These are phyloP conservation scores for Knipowitschia caucasica DNA, from an alignment of 2,797 vertebrate species.

Conservation along the genomic window DNA sequence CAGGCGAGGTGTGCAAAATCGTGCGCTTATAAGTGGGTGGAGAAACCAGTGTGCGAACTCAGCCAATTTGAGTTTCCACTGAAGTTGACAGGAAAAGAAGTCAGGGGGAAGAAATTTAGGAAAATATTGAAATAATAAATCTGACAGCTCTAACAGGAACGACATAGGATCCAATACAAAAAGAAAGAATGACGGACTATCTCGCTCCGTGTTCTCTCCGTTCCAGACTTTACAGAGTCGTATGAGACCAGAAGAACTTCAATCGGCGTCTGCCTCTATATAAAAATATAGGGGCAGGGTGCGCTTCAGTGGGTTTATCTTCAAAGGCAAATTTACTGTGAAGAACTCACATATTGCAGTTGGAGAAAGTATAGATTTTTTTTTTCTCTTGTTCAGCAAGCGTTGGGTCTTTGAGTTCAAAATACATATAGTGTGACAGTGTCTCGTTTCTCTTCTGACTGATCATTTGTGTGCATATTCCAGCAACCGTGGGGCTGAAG, in stretches of 20 bases:
- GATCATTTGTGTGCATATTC: no score
- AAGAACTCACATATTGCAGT: conserved; percentile 20
- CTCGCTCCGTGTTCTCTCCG: conserved; percentile 16
- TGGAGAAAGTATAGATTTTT: conserved; percentile 10
- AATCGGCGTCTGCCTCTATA: conserved; percentile 26
- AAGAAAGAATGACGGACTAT: conserved; percentile 18
- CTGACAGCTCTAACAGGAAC: conserved; percentile 12
- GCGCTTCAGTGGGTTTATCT: conserved; percentile 22
- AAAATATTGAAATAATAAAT: conserved; percentile 11
- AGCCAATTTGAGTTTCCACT: conserved; percentile 70
- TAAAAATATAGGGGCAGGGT: not conserved
- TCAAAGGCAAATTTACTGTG: conserved; percentile 22
- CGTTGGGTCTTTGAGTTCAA: not conserved
- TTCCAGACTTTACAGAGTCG: conserved; percentile 9
- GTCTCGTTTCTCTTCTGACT: not conserved
- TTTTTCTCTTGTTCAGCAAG: no score
- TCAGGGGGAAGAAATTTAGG: conserved; percentile 45
- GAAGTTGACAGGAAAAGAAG: conserved; percentile 56
- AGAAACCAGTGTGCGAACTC: conserved; percentile 67
- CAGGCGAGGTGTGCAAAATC: conserved; percentile 9
- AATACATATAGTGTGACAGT: not conserved
- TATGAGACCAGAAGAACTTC: conserved; percentile 39
- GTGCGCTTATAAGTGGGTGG: conserved; percentile 14
- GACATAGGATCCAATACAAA: conserved; percentile 34
- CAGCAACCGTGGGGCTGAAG: no score